Evolutionary conservation across 2,888 invertebrate species (phyloP).

Genomic region (Torymus tubicola): DNA sequence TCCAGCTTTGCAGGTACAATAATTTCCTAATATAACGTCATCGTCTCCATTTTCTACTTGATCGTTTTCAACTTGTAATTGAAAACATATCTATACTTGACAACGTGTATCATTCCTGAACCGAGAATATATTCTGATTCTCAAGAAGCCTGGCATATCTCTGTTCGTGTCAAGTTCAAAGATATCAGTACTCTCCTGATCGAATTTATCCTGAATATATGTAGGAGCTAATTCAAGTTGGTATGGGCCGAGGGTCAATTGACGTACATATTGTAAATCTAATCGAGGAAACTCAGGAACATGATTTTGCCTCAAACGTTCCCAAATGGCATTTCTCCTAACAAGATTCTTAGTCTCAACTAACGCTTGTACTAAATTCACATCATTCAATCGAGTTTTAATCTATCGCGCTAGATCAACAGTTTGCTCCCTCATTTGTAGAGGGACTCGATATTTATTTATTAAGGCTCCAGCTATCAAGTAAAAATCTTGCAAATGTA

Average conservation of each 20-base stretch:
- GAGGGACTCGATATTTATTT: slow-evolving; percentile 46
- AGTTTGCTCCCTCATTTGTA: slow-evolving; percentile 39
- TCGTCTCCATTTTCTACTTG: background rate
- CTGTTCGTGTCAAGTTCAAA: slow-evolving; percentile 38
- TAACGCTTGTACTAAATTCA: slow-evolving; percentile 53
- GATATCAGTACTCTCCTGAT: slow-evolving; percentile 30
- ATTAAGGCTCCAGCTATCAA: slow-evolving; percentile 52
- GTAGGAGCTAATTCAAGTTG: slow-evolving; percentile 45
- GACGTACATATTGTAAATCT: slow-evolving; percentile 48
- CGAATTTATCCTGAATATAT: slow-evolving; percentile 42
- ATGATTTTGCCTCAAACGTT: slow-evolving; percentile 24
- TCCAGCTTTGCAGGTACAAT: slow-evolving; percentile 37
- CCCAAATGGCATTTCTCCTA: slow-evolving; percentile 51
- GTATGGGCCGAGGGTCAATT: slow-evolving; percentile 45
- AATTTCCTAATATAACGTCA: slow-evolving; percentile 5
- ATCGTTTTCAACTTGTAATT: background rate
- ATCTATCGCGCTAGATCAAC: slow-evolving; percentile 42
- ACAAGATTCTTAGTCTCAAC: slow-evolving; percentile 50
- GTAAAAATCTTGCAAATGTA: slow-evolving; percentile 44
- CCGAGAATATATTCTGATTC: slow-evolving; percentile 45
- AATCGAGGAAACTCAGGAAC: slow-evolving; percentile 41
- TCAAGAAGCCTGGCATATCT: slow-evolving; percentile 38
- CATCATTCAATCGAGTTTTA: slow-evolving; percentile 23
- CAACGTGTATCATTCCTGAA: slow-evolving; percentile 25
- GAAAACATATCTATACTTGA: slow-evolving; percentile 49